Percentiles rank a stretch among this genome's conserved stretches.
These are phyloP conservation scores for Spheniscus mendiculus DNA, from an alignment of 2,113 vertebrate genomes.

Conservation along the genomic window DNA sequence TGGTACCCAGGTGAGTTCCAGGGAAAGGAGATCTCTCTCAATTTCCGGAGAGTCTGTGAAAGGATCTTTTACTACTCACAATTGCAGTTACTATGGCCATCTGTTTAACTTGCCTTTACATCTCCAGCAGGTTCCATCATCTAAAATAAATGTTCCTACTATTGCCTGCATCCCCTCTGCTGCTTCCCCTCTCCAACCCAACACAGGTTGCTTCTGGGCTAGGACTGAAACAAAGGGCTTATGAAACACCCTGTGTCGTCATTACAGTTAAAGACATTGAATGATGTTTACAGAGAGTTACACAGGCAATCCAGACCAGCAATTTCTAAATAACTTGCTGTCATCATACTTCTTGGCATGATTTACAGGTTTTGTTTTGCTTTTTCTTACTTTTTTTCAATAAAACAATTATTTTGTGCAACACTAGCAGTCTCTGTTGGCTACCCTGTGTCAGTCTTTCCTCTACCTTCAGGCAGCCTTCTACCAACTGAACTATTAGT, in stretches of 20 bases:
- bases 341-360: not conserved
- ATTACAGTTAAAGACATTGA: not conserved
- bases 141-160: not conserved
- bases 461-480: not conserved
- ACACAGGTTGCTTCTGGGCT: fast-evolving
- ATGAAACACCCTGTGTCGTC: not conserved
- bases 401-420: not conserved
- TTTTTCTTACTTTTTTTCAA: not conserved
- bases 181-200: not conserved
- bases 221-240: not conserved
- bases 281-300: not conserved
- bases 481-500: not conserved
- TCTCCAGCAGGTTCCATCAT: not conserved
- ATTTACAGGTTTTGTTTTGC: not conserved
- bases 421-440: fast-evolving
- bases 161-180: not conserved
- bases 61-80: not conserved
- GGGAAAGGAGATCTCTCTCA: not conserved
- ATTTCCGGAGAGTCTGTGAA: not conserved
- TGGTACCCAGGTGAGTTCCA: not conserved
- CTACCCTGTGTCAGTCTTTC: not conserved
- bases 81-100: not conserved
- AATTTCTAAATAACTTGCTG: not conserved
- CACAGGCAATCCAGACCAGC: not conserved
- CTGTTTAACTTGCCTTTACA: not conserved